These are phyloP conservation scores for Acipenser ruthenus DNA, from an alignment of 2,797 vertebrate species.

Conservation along the genomic window DNA sequence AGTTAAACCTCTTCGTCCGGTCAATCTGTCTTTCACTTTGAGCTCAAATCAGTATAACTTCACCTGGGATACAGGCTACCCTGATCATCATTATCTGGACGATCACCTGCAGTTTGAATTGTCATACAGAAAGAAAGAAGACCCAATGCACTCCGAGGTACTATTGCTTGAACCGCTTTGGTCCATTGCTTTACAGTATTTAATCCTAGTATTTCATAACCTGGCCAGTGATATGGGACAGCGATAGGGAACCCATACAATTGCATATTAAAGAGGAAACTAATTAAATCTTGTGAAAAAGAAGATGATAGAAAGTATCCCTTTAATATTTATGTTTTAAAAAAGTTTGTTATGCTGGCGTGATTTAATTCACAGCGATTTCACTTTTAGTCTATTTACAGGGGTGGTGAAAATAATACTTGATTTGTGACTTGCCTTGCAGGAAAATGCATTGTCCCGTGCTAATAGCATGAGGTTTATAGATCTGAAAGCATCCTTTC, in stretches of 20 bases:
- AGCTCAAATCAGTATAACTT: conserved; percentile 34
- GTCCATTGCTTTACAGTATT: background rate
- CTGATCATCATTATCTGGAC: rapidly evolving
- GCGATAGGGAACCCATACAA: background rate
- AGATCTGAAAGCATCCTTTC: conserved; percentile 14
- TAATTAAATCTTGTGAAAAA: background rate
- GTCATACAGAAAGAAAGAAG: conserved; percentile 22
- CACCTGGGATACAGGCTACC: conserved; percentile 51
- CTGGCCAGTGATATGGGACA: background rate
- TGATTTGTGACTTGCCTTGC: conserved; percentile 11
- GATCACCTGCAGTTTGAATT: conserved; percentile 37
- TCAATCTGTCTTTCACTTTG: conserved; percentile 35
- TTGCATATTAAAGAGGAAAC: conserved; percentile 25
- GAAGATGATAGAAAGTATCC: background rate
- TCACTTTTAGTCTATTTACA: background rate
- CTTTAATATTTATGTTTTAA: no score
- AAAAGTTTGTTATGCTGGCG: background rate
- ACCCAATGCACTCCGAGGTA: background rate
- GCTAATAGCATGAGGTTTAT: rapidly evolving
- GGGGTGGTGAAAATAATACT: background rate
- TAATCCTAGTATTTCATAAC: background rate
- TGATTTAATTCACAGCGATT: background rate
- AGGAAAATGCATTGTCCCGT: conserved; percentile 22
- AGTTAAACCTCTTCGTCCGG: conserved; percentile 52
- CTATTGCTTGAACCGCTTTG: background rate